These are phyloP conservation scores for Nothocercus julius DNA, from an alignment of 2,113 vertebrate species.

Conservation along the genomic window DNA sequence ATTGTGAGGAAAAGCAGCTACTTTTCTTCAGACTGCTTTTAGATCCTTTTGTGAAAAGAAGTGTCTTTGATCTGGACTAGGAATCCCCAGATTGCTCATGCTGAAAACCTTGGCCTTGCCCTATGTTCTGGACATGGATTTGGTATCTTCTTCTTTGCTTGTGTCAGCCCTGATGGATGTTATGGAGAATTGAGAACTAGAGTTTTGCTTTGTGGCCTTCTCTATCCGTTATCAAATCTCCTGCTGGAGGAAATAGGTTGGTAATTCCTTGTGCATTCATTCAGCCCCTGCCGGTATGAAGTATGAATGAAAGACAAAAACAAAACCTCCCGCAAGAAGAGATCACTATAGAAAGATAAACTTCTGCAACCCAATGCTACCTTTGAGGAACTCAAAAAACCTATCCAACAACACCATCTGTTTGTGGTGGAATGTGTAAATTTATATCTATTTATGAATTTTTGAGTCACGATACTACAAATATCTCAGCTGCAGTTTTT, in stretches of 20 bases:
- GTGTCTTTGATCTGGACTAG: not conserved
- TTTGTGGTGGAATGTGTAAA: constrained; percentile 66
- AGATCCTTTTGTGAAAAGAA: not conserved
- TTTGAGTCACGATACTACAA: constrained; percentile 61
- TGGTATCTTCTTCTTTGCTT: not conserved
- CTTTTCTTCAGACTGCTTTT: not conserved
- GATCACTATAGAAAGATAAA: not conserved
- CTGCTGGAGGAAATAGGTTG: not conserved
- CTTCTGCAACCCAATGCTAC: constrained; percentile 38
- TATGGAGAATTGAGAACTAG: not conserved
- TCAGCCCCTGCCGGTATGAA: not conserved
- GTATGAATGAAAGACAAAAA: not conserved
- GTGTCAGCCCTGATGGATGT: not conserved
- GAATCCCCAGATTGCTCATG: not conserved
- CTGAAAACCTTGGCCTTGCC: not conserved
- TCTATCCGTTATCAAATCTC: not conserved
- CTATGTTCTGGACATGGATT: not conserved
- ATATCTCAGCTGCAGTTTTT: constrained; percentile 26
- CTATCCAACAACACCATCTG: constrained; percentile 75
- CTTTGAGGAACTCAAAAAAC: constrained; percentile 55
- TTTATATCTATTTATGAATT: constrained; percentile 72
- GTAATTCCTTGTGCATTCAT: fast-evolving
- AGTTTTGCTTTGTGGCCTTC: not conserved
- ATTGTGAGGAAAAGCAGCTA: not conserved
- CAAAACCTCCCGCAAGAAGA: not conserved